These are phyloP conservation scores for Dendrolimus punctatus DNA, from an alignment of 1,140 invertebrate genomes.

Conservation along the genomic window DNA sequence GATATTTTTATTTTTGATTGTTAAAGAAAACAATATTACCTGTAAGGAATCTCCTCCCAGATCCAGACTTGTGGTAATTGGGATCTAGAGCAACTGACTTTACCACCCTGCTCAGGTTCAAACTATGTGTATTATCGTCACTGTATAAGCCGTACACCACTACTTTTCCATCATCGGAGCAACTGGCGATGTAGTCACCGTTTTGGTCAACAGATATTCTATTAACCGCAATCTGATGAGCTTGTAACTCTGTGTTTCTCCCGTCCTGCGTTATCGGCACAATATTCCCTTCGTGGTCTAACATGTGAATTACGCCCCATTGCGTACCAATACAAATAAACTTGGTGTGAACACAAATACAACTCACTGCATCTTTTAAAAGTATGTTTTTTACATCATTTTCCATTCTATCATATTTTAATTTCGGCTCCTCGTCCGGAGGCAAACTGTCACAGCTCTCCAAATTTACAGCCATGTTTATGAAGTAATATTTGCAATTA, in stretches of 20 bases:
- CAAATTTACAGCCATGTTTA: slow-evolving; percentile 45
- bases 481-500: too few species aligned
- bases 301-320: slow-evolving; percentile 89
- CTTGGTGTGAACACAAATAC: slow-evolving; percentile 94
- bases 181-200: slow-evolving; percentile 91
- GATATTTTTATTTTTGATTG: too few species aligned
- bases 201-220: slow-evolving; percentile 94
- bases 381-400: slow-evolving; percentile 92
- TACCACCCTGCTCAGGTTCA: slow-evolving; percentile 86
- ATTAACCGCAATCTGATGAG: slow-evolving; percentile 92
- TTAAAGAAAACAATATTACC: slow-evolving; percentile 22
- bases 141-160: slow-evolving; percentile 87
- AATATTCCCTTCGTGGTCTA: slow-evolving; percentile 94
- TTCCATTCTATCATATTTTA: slow-evolving; percentile 91
- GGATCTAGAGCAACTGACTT: slow-evolving; percentile 94
- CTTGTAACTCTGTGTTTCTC: slow-evolving; percentile 79
- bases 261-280: slow-evolving; percentile 73
- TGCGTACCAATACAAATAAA: slow-evolving; percentile 94
- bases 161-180: slow-evolving; percentile 95
- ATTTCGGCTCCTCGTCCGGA: slow-evolving; percentile 88
- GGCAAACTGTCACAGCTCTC: slow-evolving; percentile 57
- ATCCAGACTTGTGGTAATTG: slow-evolving; percentile 83
- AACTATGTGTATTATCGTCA: slow-evolving; percentile 84
- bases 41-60: slow-evolving; percentile 87
- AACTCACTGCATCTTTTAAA: slow-evolving; percentile 90